A percentile compares a stretch with the other conserved stretches of the same genome.
phyloP scores from a whole-genome alignment of 2,797 vertebrate species.

The Semaprochilodus insignis region DNA sequence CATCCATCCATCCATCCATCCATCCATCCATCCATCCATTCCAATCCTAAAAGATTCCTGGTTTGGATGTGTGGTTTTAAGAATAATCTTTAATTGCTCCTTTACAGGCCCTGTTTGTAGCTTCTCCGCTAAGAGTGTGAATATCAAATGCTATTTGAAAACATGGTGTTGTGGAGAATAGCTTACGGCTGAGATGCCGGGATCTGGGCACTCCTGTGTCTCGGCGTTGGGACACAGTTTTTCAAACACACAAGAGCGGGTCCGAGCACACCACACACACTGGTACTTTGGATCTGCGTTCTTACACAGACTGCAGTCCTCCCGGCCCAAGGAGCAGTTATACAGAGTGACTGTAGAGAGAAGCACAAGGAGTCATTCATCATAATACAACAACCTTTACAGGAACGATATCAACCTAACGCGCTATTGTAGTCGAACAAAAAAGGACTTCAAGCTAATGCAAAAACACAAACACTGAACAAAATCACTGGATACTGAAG shows the following conservation, averaged over 20 bases:
- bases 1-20: too few species aligned
- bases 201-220: conserved; percentile 83
- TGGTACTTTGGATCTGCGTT: conserved; percentile 80
- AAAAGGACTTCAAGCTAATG: not conserved
- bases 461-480: not conserved
- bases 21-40: too few species aligned
- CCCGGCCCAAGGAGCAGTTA: conserved; percentile 91
- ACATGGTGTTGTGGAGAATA: not conserved
- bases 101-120: too few species aligned
- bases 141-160: not conserved
- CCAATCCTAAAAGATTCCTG: too few species aligned
- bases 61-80: too few species aligned
- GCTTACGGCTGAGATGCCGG: conserved; percentile 84
- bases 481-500: not conserved
- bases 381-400: not conserved
- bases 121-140: too few species aligned
- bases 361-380: not conserved
- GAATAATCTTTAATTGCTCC: too few species aligned
- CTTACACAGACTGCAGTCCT: conserved; percentile 94
- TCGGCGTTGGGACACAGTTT: conserved; percentile 76
- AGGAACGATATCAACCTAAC: not conserved
- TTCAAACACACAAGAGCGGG: conserved; percentile 83
- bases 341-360: conserved; percentile 88
- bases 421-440: not conserved
- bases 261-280: conserved; percentile 90